A percentile compares a stretch with the other conserved stretches of the same genome.
Conservation (phyloP, 2,888 invertebrate genomes). For the Hermodice carunculata region DNA sequence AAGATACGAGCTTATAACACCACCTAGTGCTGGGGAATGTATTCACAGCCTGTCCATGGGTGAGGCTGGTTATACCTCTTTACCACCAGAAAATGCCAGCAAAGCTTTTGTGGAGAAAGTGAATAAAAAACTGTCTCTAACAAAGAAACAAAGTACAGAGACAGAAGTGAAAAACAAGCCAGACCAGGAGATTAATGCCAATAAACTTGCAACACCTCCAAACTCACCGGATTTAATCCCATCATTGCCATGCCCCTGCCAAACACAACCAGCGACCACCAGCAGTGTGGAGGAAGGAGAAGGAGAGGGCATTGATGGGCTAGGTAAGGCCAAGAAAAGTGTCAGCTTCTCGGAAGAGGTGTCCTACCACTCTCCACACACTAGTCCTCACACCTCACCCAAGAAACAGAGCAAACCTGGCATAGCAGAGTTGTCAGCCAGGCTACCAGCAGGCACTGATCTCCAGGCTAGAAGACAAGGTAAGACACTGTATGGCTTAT, state of each 20-base stretch:
- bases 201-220: not conserved
- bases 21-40: not conserved
- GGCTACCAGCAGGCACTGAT: not conserved
- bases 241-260: slow-evolving; percentile 20
- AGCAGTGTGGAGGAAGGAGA: slow-evolving; percentile 1
- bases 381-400: slow-evolving; percentile 30
- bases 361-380: slow-evolving; percentile 59
- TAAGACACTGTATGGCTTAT: not conserved
- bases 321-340: slow-evolving; percentile 50
- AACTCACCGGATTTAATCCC: slow-evolving; percentile 23
- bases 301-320: slow-evolving; percentile 9
- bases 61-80: not conserved
- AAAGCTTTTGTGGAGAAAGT: too few species aligned
- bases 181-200: too few species aligned
- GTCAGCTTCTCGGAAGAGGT: slow-evolving; percentile 68
- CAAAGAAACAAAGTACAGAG: too few species aligned
- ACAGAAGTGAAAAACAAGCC: too few species aligned
- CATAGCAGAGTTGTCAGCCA: not conserved
- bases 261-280: not conserved
- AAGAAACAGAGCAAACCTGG: slow-evolving; percentile 22
- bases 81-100: slow-evolving; percentile 15
- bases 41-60: slow-evolving; percentile 17
- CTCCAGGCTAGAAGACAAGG: not conserved
- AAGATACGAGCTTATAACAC: slow-evolving; percentile 30
- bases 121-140: too few species aligned